phyloP scores from a whole-genome alignment of 2,113 vertebrate species.

The Brachirus orientalis region DNA sequence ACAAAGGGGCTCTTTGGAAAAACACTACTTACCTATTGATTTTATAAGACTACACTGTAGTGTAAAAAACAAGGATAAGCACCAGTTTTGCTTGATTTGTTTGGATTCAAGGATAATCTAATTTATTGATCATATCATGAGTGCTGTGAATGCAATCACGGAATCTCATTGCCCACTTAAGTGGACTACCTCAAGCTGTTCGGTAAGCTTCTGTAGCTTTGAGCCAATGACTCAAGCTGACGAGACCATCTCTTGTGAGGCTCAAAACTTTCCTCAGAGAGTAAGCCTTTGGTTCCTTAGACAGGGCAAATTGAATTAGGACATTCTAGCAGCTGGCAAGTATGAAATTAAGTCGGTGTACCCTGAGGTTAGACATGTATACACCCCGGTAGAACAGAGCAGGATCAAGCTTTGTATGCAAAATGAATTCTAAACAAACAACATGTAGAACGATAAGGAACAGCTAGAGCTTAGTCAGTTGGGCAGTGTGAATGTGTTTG shows the following conservation, averaged over 20 bases:
- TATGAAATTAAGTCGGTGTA: conserved; percentile 80
- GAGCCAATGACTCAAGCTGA: conserved; percentile 62
- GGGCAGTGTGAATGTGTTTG: conserved; percentile 41
- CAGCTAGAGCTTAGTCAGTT: conserved; percentile 38
- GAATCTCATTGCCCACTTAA: conserved; percentile 28
- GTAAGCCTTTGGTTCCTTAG: conserved; percentile 67
- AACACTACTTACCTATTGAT: neutral
- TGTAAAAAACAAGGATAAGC: conserved; percentile 7
- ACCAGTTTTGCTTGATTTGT: neutral
- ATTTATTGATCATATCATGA: conserved; percentile 30
- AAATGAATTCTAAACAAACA: conserved; percentile 69
- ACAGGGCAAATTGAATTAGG: conserved; percentile 80
- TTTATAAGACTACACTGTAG: neutral
- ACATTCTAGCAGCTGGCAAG: conserved; percentile 72
- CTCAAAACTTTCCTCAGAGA: conserved; percentile 69
- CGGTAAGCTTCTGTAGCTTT: conserved; percentile 30
- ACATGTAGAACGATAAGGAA: conserved; percentile 53
- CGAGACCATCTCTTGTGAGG: conserved; percentile 46
- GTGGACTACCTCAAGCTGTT: conserved; percentile 41
- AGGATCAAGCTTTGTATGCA: conserved; percentile 49
- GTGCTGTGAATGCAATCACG: conserved; percentile 35
- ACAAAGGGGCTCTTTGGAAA: neutral
- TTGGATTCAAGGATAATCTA: conserved; percentile 32
- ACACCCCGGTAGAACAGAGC: conserved; percentile 50
- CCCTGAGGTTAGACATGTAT: conserved; percentile 66